A percentile compares a stretch with the other conserved stretches of the same genome.
Conservation (phyloP, 2,797 vertebrate genomes). For the Protosalanx chinensis region DNA sequence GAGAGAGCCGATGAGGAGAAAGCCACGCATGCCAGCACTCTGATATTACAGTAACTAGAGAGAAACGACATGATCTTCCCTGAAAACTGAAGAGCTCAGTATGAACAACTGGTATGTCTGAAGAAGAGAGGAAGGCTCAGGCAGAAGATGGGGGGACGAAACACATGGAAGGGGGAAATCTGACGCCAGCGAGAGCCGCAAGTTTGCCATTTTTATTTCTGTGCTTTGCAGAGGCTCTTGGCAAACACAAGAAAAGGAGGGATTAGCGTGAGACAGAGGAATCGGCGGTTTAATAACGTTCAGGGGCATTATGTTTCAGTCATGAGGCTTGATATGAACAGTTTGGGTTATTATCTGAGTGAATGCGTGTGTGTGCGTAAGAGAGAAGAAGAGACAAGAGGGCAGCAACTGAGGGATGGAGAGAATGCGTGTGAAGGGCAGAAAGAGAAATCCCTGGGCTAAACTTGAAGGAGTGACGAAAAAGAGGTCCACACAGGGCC, state of each 20-base stretch:
- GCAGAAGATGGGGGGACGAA: constrained; percentile 42
- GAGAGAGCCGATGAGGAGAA: constrained; percentile 23
- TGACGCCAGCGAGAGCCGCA: constrained; percentile 32
- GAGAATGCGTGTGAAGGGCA: constrained; percentile 35
- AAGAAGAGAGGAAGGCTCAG: constrained; percentile 35
- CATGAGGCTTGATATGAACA: constrained; percentile 47
- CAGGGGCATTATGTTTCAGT: constrained; percentile 32
- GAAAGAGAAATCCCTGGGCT: constrained; percentile 64
- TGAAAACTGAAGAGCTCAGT: constrained; percentile 65
- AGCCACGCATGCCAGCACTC: constrained; percentile 53
- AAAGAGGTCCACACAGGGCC: constrained; percentile 39
- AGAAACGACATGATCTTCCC: constrained; percentile 58
- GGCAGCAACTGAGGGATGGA: background rate
- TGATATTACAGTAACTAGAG: constrained; percentile 60
- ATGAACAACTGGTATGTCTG: constrained; percentile 48
- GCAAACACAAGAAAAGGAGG: constrained; percentile 36
- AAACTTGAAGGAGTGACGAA: constrained; percentile 47
- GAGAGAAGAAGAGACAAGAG: background rate
- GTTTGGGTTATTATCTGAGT: constrained; percentile 51
- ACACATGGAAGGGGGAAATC: constrained; percentile 38
- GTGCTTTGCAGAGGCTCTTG: constrained; percentile 40
- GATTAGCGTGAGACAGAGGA: constrained; percentile 25
- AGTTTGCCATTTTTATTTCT: constrained; percentile 27
- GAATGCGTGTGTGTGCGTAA: constrained; percentile 8
- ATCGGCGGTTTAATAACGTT: constrained; percentile 30